Percentiles rank a stretch among this genome's conserved stretches.
These are phyloP conservation scores for Chymomyza amoena DNA, from an alignment of 2,888 invertebrate genomes.

Conservation along the genomic window DNA sequence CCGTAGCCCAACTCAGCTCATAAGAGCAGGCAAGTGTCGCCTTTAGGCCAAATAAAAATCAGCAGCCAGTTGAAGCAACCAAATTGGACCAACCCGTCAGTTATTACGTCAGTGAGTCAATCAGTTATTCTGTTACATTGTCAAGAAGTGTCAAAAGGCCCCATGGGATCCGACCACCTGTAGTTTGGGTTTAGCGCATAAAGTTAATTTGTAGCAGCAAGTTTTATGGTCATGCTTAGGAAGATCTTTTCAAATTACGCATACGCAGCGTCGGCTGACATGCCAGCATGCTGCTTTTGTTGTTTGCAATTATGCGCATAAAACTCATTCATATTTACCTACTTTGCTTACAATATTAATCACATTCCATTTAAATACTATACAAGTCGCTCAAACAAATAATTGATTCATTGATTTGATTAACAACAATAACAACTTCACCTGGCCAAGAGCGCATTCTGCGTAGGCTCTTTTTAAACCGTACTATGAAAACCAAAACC, in stretches of 20 bases:
- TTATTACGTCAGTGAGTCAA: background rate
- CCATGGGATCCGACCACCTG: background rate
- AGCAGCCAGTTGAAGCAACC: background rate
- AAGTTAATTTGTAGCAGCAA: slow-evolving; percentile 29
- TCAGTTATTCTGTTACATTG: background rate
- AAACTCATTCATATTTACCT: slow-evolving; percentile 55
- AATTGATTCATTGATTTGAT: background rate
- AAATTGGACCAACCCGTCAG: background rate
- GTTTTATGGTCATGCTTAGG: background rate
- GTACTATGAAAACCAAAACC: slow-evolving; percentile 40
- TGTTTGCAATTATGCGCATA: background rate
- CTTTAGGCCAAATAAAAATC: background rate
- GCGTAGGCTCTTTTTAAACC: slow-evolving; percentile 53
- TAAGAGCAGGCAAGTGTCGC: background rate
- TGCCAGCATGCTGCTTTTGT: background rate
- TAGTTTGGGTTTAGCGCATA: slow-evolving; percentile 31
- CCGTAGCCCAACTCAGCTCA: background rate
- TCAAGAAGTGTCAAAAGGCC: background rate
- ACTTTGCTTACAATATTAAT: slow-evolving; percentile 55
- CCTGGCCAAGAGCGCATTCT: slow-evolving; percentile 65
- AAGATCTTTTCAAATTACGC: background rate
- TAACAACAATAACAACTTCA: slow-evolving; percentile 33
- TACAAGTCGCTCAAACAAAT: slow-evolving; percentile 49
- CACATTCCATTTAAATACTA: slow-evolving; percentile 62
- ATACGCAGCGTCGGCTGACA: background rate